Evolutionary conservation across 1,140 invertebrate species (phyloP).

Genomic region (Cydia strobilella): DNA sequence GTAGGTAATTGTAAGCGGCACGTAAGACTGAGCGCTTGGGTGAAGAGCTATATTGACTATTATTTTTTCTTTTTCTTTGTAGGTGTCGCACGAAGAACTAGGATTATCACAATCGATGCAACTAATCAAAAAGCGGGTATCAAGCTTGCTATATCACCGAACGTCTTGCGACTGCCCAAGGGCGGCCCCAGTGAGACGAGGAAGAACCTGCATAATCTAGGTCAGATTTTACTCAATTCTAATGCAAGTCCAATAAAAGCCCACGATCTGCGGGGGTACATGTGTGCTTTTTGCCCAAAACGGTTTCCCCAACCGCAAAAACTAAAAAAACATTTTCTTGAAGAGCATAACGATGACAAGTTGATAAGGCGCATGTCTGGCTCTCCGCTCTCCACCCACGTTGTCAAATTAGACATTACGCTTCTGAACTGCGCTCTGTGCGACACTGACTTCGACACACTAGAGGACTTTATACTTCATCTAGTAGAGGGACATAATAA

Average conservation of each 20-base stretch:
- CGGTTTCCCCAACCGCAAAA: constrained; percentile 50
- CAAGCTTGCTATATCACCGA: neutral
- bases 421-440: constrained; percentile 55
- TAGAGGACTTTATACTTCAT: constrained; percentile 47
- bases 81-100: constrained; percentile 17
- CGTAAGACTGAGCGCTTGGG: neutral
- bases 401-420: constrained; percentile 62
- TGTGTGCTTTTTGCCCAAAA: constrained; percentile 58
- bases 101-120: constrained; percentile 26
- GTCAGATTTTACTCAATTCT: constrained; percentile 54
- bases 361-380: constrained; percentile 50
- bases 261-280: constrained; percentile 59
- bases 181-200: constrained; percentile 39
- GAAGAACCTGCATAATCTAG: constrained; percentile 56
- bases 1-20: neutral
- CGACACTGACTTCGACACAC: constrained; percentile 33
- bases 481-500: constrained; percentile 46
- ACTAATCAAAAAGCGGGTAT: constrained; percentile 28
- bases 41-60: constrained; percentile 9
- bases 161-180: neutral
- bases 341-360: constrained; percentile 59
- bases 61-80: constrained; percentile 22
- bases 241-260: constrained; percentile 61
- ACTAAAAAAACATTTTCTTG: constrained; percentile 60
- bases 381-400: constrained; percentile 34